These are phyloP conservation scores for Theocolax elegans DNA, from an alignment of 1,140 invertebrate genomes.

Conservation along the genomic window DNA sequence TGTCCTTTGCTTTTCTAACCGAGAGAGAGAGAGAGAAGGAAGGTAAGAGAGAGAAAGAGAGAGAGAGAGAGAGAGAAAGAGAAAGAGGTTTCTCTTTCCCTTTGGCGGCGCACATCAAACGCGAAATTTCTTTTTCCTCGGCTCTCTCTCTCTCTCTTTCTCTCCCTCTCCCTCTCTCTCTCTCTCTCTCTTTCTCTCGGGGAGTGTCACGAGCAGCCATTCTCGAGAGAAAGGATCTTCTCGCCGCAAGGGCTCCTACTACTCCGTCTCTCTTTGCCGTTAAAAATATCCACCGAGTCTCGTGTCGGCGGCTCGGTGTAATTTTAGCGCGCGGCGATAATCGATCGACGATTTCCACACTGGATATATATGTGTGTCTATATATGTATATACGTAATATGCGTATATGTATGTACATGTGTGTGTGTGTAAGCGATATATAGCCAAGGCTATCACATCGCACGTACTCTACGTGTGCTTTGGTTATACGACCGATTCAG, in stretches of 20 bases:
- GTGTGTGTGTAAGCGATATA: neutral
- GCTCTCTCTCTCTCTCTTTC: slow-evolving; percentile 51
- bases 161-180: slow-evolving; percentile 13
- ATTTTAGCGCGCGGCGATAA: slow-evolving; percentile 41
- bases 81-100: slow-evolving; percentile 42
- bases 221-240: slow-evolving; percentile 35
- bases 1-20: no score
- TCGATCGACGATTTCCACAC: slow-evolving; percentile 34
- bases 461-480: no score
- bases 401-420: neutral
- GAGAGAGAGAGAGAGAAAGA: slow-evolving; percentile 18
- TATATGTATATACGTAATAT: no score
- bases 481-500: no score
- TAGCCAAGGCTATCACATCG: neutral
- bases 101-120: slow-evolving; percentile 65
- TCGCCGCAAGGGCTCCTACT: slow-evolving; percentile 17
- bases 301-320: slow-evolving; percentile 21
- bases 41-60: no score
- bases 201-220: slow-evolving; percentile 54
- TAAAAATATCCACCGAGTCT: slow-evolving; percentile 27
- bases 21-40: slow-evolving; percentile 6
- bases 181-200: slow-evolving; percentile 47
- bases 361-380: no score
- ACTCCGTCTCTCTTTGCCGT: slow-evolving; percentile 43
- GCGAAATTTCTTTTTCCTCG: slow-evolving; percentile 60